phyloP scores from a whole-genome alignment of 2,797 vertebrate genomes.

The Labroides dimidiatus region DNA sequence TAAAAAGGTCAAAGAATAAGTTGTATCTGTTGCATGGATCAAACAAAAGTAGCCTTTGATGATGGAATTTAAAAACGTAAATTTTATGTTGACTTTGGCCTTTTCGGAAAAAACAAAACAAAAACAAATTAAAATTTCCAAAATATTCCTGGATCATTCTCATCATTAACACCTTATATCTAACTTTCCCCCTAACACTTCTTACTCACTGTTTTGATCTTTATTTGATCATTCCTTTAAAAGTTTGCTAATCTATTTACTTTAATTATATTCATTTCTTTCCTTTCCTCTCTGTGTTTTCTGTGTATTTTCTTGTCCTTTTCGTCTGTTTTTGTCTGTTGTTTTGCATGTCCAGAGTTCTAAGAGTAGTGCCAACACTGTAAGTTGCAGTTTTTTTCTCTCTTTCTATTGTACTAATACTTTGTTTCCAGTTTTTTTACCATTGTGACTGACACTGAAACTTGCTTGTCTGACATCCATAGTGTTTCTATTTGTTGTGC shows the following conservation, averaged over 20 bases:
- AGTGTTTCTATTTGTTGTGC: conserved; percentile 70
- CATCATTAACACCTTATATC: conserved; percentile 35
- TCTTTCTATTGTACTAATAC: conserved; percentile 66
- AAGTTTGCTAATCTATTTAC: conserved; percentile 74
- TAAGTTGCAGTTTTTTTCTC: conserved; percentile 90
- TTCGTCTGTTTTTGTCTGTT: conserved; percentile 89
- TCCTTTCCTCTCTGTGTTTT: conserved; percentile 79
- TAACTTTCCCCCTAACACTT: conserved; percentile 47
- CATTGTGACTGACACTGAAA: conserved; percentile 68
- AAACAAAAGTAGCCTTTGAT: neutral
- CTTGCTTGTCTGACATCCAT: conserved; percentile 73
- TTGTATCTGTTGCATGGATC: neutral
- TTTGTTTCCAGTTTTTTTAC: conserved; percentile 60
- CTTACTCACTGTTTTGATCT: conserved; percentile 26
- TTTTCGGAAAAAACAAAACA: neutral
- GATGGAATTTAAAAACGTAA: neutral
- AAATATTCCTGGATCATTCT: conserved; percentile 32
- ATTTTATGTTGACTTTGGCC: neutral
- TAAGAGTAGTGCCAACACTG: conserved; percentile 98
- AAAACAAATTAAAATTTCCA: conserved; percentile 30
- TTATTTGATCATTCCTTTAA: conserved; percentile 56
- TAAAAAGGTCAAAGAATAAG: neutral
- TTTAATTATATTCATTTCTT: conserved; percentile 79
- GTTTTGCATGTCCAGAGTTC: conserved; percentile 97
- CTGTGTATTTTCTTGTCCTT: conserved; percentile 90